These are phyloP conservation scores for Lampris megalopsis DNA, from an alignment of 2,113 vertebrate genomes.

Conservation along the genomic window DNA sequence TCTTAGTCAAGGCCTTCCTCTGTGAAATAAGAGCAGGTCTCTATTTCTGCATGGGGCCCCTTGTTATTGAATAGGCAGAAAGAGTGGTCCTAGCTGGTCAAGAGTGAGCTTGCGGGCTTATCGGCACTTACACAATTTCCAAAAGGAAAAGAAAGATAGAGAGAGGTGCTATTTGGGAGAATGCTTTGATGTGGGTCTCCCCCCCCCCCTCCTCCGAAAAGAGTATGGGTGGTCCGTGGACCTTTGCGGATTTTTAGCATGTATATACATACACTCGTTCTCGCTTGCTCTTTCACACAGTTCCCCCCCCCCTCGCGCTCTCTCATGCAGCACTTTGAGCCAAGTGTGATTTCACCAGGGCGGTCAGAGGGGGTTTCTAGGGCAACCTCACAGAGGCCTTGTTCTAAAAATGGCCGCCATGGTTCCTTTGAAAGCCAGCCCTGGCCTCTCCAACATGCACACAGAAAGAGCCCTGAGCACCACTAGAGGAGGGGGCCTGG, in stretches of 20 bases:
- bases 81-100: conserved; percentile 52
- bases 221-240: conserved; percentile 72
- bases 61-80: conserved; percentile 51
- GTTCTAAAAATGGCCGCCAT: conserved; percentile 82
- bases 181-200: conserved; percentile 71
- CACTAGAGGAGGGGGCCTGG: conserved; percentile 61
- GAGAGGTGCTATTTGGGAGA: conserved; percentile 33
- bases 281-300: conserved; percentile 53
- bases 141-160: conserved; percentile 27
- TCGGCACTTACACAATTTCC: conserved; percentile 58
- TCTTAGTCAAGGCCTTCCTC: conserved; percentile 37
- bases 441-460: conserved; percentile 77
- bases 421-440: conserved; percentile 81
- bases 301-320: conserved; percentile 31
- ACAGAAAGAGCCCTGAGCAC: conserved; percentile 71
- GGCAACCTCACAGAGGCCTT: conserved; percentile 81
- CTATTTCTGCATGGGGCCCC: conserved; percentile 39
- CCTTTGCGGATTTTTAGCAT: conserved; percentile 59
- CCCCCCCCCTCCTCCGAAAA: conserved; percentile 14
- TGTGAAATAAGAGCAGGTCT: conserved; percentile 53
- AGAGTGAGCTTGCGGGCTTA: conserved; percentile 57
- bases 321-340: conserved; percentile 56
- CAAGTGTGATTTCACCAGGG: conserved; percentile 80
- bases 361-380: conserved; percentile 81
- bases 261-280: conserved; percentile 46